Percentiles rank a stretch among this genome's conserved stretches.
Conservation (phyloP, 2,888 invertebrate species). For the Galerucella nymphaeae region DNA sequence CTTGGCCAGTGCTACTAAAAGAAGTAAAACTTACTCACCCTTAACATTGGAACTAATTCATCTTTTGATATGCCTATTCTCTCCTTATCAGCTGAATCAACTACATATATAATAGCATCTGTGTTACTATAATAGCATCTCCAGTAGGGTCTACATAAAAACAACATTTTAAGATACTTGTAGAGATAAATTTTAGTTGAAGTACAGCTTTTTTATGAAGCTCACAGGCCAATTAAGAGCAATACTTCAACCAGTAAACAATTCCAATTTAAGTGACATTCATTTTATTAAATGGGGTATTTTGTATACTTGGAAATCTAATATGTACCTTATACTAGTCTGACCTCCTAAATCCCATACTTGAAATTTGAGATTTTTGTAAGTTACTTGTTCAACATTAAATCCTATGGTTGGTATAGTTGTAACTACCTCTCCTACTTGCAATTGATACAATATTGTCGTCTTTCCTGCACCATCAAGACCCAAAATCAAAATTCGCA, state of each 20-base stretch:
- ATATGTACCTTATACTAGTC: slow-evolving; percentile 91
- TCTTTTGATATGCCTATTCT: slow-evolving; percentile 99
- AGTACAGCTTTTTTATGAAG: too few relatives aligned
- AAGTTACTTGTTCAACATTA: slow-evolving; percentile 99
- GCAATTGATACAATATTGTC: slow-evolving; percentile 96
- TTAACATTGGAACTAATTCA: slow-evolving; percentile 95
- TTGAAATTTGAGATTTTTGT: slow-evolving; percentile 99
- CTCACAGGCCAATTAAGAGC: too few relatives aligned
- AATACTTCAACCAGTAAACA: too few relatives aligned
- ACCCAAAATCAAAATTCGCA: slow-evolving; percentile 97
- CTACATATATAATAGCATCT: slow-evolving; percentile 99
- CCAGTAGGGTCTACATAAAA: slow-evolving; percentile 92
- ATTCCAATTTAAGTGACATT: too few relatives aligned
- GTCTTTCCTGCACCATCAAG: slow-evolving; percentile 99
- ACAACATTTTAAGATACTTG: background rate
- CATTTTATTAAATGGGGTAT: too few relatives aligned
- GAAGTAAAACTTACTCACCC: slow-evolving; percentile 73
- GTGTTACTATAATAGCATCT: slow-evolving; percentile 99
- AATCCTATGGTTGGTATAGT: slow-evolving; percentile 99
- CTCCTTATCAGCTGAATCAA: slow-evolving; percentile 98
- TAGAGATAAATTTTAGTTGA: too few relatives aligned
- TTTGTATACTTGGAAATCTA: too few relatives aligned
- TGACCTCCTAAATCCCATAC: slow-evolving; percentile 99
- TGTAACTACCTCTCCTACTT: slow-evolving; percentile 98
- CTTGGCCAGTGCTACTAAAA: background rate